Percentiles rank a stretch among this genome's conserved stretches.
These are phyloP conservation scores for Emmelina monodactyla DNA, from an alignment of 2,888 invertebrate species.

Conservation along the genomic window DNA sequence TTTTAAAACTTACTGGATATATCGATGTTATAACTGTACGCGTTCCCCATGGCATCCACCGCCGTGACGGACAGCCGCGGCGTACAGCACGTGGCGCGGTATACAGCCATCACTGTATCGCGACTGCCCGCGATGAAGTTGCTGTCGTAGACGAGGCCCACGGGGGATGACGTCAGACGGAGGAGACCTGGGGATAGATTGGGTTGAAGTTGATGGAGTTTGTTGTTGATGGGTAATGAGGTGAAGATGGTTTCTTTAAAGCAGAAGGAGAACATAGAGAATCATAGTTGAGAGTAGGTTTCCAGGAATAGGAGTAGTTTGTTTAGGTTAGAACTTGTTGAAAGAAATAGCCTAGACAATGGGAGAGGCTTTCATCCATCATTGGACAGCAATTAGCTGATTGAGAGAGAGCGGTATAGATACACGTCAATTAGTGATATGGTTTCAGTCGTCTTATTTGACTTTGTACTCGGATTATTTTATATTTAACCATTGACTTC, in stretches of 20 bases:
- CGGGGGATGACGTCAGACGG: conserved; percentile 64
- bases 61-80: conserved; percentile 73
- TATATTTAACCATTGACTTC: too few relatives aligned
- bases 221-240: too few relatives aligned
- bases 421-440: too few relatives aligned
- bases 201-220: background rate
- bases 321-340: too few relatives aligned
- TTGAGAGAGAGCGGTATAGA: too few relatives aligned
- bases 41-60: conserved; percentile 73
- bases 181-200: conserved; percentile 55
- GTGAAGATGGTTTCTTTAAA: background rate
- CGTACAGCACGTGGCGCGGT: conserved; percentile 77
- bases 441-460: too few relatives aligned
- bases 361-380: too few relatives aligned
- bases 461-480: too few relatives aligned
- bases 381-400: too few relatives aligned
- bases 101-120: conserved; percentile 71
- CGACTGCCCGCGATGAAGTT: conserved; percentile 74
- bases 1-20: conserved; percentile 50
- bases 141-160: conserved; percentile 68
- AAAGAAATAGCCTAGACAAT: too few relatives aligned
- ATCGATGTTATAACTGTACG: conserved; percentile 69
- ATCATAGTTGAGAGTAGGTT: background rate
- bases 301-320: background rate
- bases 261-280: background rate